These are phyloP conservation scores for Crambe crambe DNA, from an alignment of 37 sponge, comb jelly and placozoan genomes.

Conservation along the genomic window DNA sequence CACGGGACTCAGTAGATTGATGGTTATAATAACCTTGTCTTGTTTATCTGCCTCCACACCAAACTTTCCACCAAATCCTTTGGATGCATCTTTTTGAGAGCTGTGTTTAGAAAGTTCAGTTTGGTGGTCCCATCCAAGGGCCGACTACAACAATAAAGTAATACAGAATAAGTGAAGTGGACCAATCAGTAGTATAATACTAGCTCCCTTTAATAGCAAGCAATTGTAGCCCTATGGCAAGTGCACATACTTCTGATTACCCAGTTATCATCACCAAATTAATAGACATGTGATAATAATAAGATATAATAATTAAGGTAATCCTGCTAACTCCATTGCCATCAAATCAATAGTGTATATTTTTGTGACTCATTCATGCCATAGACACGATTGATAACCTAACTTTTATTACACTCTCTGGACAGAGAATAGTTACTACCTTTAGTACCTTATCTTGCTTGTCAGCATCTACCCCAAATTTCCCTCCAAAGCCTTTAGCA, in stretches of 20 bases:
- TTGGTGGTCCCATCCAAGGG: conserved; percentile 84
- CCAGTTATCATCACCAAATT: no score
- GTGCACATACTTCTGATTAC: no score
- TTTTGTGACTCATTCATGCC: conserved; percentile 87
- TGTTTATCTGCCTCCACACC: conserved; percentile 92
- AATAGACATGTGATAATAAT: no score
- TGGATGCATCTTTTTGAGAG: conserved; percentile 85
- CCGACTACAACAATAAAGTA: conserved; percentile 50
- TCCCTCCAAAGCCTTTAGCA: conserved; percentile 91
- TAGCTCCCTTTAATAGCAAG: no score
- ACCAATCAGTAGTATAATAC: no score
- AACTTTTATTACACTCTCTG: conserved; percentile 82
- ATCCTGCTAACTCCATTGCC: no score
- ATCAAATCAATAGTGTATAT: no score
- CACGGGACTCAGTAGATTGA: background rate
- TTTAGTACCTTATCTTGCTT: conserved; percentile 64
- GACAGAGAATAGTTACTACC: conserved; percentile 8
- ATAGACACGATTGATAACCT: conserved; percentile 83
- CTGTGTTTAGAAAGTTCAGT: conserved; percentile 75
- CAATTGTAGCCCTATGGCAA: no score
- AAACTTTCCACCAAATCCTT: conserved; percentile 91
- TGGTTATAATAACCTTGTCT: conserved; percentile 66
- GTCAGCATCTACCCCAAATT: conserved; percentile 85
- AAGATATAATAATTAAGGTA: no score
- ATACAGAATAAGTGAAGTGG: background rate